Evolutionary conservation across 2,113 vertebrate species (phyloP), one percentile per base, ranked within the genome.

Genomic region (Callithrix jacchus): DNA sequence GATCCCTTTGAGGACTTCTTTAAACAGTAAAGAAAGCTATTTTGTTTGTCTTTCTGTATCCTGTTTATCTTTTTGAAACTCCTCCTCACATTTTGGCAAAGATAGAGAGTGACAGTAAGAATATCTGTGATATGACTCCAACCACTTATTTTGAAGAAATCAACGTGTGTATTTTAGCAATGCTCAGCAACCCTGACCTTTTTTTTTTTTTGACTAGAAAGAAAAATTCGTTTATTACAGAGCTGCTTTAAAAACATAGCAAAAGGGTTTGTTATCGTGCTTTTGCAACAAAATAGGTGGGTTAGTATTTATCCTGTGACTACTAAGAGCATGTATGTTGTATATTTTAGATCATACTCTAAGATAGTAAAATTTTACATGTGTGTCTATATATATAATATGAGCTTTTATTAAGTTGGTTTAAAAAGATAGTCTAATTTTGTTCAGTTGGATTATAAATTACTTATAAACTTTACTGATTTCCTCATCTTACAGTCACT

Each of bases 41-140:
- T 97, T 84, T 95, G 52, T 87, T 93, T 66, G 35, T 86, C 25
- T 95, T 66, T 87, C 3, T 84, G n/a, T 14, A 87, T 86, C 64
- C 61, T 85, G 40, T 90, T 96, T 84, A 52, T 37, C 40, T 89
- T 87, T 84, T 91, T 82, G 1, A 68, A 91, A 84, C 23, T 64
- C 91, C 1, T 2, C 73, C 1, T 2, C 70, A 0, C 0, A 77
- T 85, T 96, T 86, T 90, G 32, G 21, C 66, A 96, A 74, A 76
- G 66, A 74, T 40, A 77, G 40, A 84, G 58, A 97, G 21, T 35
- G 1, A 64, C 56, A 54, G 30, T 73, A 42, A 87, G 86, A 95
- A 37, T 61, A 71, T 83, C 40, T 40, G 35, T 66, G 77, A 42
- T 68, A 70, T 4, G 37, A 87, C 17, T 87, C 35, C 89, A 84